Conservation (phyloP, 2,113 vertebrate species). For the Corythaixoides concolor region DNA sequence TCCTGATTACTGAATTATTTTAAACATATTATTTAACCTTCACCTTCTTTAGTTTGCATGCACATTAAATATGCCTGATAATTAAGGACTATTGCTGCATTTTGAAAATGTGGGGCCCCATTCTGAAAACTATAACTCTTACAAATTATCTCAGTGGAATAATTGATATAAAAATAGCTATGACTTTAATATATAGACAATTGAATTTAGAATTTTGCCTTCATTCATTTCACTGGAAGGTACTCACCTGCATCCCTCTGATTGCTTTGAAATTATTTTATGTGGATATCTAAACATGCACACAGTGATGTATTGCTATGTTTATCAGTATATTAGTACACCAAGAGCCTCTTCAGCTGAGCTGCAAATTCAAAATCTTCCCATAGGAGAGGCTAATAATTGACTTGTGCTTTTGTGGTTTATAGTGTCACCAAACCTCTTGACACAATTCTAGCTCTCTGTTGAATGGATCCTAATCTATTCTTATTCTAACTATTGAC, state of each 20-base stretch:
- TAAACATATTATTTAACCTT: slow-evolving; percentile 38
- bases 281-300: neutral
- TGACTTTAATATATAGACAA: neutral
- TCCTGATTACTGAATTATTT: slow-evolving; percentile 19
- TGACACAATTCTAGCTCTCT: neutral
- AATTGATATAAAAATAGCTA: neutral
- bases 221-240: neutral
- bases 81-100: neutral
- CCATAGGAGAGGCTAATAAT: neutral
- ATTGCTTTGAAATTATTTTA: neutral
- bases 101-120: neutral
- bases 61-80: neutral
- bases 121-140: neutral
- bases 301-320: neutral
- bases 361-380: neutral
- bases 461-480: neutral
- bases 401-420: slow-evolving; percentile 1
- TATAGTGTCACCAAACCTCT: neutral
- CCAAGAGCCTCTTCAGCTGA: neutral
- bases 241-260: neutral
- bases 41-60: neutral
- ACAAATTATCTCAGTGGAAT: neutral
- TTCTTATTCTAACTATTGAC: neutral
- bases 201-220: neutral
- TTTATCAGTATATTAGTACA: neutral